Percentiles rank a stretch among this genome's conserved stretches.
phyloP scores from a whole-genome alignment of 2,797 vertebrate genomes.

The Pteronotus mesoamericanus region DNA sequence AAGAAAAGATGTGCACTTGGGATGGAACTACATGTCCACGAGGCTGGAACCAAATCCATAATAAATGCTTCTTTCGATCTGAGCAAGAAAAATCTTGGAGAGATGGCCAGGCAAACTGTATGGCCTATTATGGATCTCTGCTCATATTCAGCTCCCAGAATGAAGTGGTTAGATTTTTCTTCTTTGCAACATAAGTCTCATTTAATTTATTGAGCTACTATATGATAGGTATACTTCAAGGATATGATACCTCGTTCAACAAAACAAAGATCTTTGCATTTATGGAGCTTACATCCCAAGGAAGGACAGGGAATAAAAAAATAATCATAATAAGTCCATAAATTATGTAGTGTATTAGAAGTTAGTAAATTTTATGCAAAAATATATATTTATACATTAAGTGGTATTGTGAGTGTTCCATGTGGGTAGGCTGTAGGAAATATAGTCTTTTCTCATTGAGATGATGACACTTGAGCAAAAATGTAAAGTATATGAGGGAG shows the following conservation, averaged over 20 bases:
- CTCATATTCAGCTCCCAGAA: neutral
- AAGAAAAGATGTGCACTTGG: neutral
- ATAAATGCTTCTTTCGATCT: conserved; percentile 17
- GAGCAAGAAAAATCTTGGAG: neutral
- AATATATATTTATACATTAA: neutral
- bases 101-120: neutral
- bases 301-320: neutral
- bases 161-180: conserved; percentile 53
- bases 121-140: neutral
- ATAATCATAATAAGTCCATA: neutral
- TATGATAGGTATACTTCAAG: neutral
- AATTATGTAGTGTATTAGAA: neutral
- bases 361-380: neutral
- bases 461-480: neutral
- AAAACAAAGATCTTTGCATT: neutral
- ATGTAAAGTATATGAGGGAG: neutral
- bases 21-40: neutral
- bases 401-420: neutral
- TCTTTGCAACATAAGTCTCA: neutral
- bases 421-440: neutral
- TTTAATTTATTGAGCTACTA: neutral
- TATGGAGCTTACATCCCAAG: neutral
- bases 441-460: neutral
- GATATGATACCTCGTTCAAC: neutral
- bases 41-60: neutral